A percentile compares a stretch with the other conserved stretches of the same genome.
Evolutionary conservation across 2,113 vertebrate species (phyloP).

Genomic region (Isichthys henryi): DNA sequence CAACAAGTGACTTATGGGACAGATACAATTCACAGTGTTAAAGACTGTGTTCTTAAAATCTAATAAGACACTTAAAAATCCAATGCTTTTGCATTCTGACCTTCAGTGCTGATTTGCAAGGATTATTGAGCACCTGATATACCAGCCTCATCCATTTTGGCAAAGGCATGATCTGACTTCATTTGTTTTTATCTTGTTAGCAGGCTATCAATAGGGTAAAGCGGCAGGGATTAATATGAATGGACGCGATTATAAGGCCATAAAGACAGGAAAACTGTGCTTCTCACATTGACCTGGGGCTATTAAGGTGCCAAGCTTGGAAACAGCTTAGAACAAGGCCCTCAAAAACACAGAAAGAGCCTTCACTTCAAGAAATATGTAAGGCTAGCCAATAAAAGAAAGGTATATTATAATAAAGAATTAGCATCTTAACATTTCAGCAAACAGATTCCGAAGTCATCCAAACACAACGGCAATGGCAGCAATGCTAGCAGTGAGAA

Average conservation of each 20-base stretch:
- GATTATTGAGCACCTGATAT: slow-evolving; percentile 7
- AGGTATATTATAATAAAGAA: not conserved
- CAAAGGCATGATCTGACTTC: not conserved
- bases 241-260: not conserved
- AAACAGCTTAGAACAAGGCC: not conserved
- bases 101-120: not conserved
- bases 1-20: not conserved
- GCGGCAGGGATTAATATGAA: slow-evolving; percentile 14
- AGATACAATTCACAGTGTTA: not conserved
- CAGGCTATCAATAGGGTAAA: not conserved
- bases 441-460: not conserved
- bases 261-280: not conserved
- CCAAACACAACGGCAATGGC: not conserved
- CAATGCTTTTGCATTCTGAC: not conserved
- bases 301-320: not conserved
- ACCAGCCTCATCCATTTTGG: not conserved
- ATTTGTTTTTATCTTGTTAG: slow-evolving; percentile 6
- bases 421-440: not conserved
- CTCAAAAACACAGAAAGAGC: not conserved
- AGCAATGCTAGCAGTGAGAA: not conserved
- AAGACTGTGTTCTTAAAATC: not conserved
- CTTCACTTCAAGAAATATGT: not conserved
- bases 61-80: not conserved
- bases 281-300: not conserved
- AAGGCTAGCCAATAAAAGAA: not conserved